Percentiles rank a stretch among this genome's conserved stretches.
phyloP scores from a whole-genome alignment of 2,113 vertebrate genomes.

The Psittacara wagleri region DNA sequence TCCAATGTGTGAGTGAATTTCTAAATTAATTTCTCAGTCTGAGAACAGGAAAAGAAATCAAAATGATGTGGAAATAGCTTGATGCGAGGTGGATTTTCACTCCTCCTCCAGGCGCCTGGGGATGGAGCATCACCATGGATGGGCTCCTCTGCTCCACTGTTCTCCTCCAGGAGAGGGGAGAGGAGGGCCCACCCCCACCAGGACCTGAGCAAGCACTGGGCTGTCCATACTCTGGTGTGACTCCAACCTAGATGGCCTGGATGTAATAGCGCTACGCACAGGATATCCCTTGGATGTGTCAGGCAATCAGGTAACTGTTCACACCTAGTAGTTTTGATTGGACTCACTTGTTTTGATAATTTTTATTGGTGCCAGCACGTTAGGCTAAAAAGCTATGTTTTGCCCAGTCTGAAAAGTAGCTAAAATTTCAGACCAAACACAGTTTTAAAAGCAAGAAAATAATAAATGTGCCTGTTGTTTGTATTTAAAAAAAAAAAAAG shows the following conservation, averaged over 20 bases:
- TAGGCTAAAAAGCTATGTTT: background rate
- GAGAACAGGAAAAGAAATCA: background rate
- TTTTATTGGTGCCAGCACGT: background rate
- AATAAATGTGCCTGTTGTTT: background rate
- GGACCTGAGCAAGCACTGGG: background rate
- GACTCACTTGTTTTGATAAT: background rate
- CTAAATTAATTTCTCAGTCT: background rate
- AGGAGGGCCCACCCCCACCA: background rate
- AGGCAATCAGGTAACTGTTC: background rate
- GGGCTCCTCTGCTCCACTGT: background rate
- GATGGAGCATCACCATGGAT: background rate
- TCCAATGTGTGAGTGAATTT: background rate
- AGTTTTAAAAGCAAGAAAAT: background rate
- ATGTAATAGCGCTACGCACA: background rate
- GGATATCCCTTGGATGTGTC: background rate
- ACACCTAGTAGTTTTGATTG: background rate
- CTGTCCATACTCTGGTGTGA: background rate
- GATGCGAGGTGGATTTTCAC: background rate
- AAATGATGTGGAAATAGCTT: background rate
- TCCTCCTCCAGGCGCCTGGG: background rate
- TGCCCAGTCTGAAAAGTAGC: background rate
- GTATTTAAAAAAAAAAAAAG: background rate
- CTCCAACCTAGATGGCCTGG: background rate
- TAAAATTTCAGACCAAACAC: background rate
- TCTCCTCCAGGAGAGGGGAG: accelerated